Evolutionary conservation across 1,140 invertebrate species (phyloP).

Genomic region (Pseudoatta argentina): DNA sequence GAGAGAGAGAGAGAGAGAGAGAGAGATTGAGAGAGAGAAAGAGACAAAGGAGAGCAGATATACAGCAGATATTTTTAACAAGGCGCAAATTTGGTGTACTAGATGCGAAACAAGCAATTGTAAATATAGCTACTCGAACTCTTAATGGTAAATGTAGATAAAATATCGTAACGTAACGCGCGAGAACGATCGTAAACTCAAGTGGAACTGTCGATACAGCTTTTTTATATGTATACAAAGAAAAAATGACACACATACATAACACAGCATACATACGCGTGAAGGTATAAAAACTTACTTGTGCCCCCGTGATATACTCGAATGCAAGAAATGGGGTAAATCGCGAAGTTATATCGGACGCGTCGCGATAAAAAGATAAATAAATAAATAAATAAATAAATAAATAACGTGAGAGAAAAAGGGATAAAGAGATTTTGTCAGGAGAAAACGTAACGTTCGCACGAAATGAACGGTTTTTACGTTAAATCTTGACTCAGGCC

Average conservation of each 20-base stretch:
- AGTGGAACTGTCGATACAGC: constrained; percentile 83
- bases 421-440: neutral
- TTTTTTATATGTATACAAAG: constrained; percentile 84
- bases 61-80: constrained; percentile 85
- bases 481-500: constrained; percentile 43
- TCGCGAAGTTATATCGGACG: constrained; percentile 47
- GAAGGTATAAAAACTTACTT: constrained; percentile 23
- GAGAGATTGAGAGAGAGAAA: neutral
- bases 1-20: constrained; percentile 5
- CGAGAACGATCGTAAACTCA: constrained; percentile 72
- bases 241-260: constrained; percentile 5
- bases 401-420: no score
- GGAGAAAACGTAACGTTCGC: constrained; percentile 9
- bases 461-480: constrained; percentile 24
- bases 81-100: constrained; percentile 69
- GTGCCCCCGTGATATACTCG: constrained; percentile 26
- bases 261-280: constrained; percentile 24
- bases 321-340: neutral
- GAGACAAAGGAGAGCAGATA: constrained; percentile 73
- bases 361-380: constrained; percentile 22
- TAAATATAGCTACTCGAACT: constrained; percentile 81
- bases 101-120: constrained; percentile 72
- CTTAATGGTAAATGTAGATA: constrained; percentile 82
- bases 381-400: neutral
- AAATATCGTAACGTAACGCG: constrained; percentile 74